A percentile compares a stretch with the other conserved stretches of the same genome.
phyloP scores from a whole-genome alignment of 30 jellyfish, hydroid and myxozoan species.

The Aurelia coerulea region DNA sequence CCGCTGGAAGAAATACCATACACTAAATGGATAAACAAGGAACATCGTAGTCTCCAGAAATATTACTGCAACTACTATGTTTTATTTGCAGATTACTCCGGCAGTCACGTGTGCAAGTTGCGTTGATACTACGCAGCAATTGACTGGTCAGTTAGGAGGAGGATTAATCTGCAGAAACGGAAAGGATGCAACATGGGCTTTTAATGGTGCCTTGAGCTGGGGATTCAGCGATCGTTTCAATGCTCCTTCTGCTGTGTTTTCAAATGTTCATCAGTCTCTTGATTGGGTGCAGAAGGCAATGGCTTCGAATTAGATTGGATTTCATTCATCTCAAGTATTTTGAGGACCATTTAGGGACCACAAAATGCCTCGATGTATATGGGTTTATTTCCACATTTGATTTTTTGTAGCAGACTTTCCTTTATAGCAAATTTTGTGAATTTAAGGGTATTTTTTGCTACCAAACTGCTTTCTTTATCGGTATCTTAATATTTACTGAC shows the following conservation, averaged over 20 bases:
- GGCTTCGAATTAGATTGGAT: neutral
- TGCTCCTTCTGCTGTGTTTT: neutral
- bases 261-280: neutral
- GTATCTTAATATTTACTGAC: too few species aligned
- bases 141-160: neutral
- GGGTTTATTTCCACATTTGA: too few species aligned
- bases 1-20: too few species aligned
- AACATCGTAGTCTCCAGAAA: too few species aligned
- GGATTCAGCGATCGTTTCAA: neutral
- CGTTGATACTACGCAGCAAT: neutral
- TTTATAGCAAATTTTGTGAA: too few species aligned
- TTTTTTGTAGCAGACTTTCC: too few species aligned
- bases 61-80: neutral
- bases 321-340: too few species aligned
- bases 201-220: conserved; percentile 3
- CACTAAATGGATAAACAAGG: too few species aligned
- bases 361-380: too few species aligned
- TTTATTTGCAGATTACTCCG: neutral
- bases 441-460: too few species aligned
- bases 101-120: neutral
- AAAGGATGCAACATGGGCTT: neutral
- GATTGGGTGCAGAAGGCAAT: neutral
- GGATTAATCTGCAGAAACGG: neutral
- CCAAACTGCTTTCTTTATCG: too few species aligned
- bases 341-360: too few species aligned